These are phyloP conservation scores for Montipora foliosa DNA, from an alignment of 64 coral and sea anemone species.

Conservation along the genomic window DNA sequence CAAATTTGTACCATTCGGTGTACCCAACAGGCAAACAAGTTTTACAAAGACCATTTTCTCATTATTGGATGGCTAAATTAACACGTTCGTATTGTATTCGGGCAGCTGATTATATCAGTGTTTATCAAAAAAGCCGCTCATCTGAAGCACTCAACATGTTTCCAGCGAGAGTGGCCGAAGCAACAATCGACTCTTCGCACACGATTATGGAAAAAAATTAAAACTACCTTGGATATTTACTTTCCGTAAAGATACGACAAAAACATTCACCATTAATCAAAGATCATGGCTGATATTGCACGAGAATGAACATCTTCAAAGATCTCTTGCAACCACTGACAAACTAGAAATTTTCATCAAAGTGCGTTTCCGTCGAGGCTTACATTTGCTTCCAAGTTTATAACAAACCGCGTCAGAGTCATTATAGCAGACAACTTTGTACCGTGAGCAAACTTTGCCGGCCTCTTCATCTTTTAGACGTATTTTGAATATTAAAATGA, in stretches of 20 bases:
- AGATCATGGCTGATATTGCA: conserved; percentile 26
- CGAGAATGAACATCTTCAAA: neutral
- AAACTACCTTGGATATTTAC: conserved; percentile 24
- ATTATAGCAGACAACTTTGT: neutral
- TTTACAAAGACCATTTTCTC: conserved; percentile 28
- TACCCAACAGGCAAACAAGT: conserved; percentile 18
- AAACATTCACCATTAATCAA: neutral
- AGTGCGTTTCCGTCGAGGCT: neutral
- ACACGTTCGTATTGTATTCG: conserved; percentile 4
- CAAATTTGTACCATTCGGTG: neutral
- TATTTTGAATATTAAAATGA: conserved; percentile 12
- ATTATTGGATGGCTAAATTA: conserved; percentile 25
- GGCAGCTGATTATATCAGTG: neutral
- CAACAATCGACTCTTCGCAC: neutral
- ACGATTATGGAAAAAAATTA: neutral
- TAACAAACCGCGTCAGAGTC: neutral
- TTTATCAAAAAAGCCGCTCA: conserved; percentile 8
- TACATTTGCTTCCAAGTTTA: neutral
- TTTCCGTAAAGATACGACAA: neutral
- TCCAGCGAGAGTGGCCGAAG: neutral
- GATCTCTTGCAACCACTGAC: neutral
- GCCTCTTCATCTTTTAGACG: neutral
- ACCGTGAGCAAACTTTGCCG: neutral
- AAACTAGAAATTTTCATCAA: neutral
- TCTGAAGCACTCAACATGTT: neutral